Base-by-base conservation (phyloP, 2,113 vertebrate species). In the Dicerorhinus sumatrensis region DNA sequence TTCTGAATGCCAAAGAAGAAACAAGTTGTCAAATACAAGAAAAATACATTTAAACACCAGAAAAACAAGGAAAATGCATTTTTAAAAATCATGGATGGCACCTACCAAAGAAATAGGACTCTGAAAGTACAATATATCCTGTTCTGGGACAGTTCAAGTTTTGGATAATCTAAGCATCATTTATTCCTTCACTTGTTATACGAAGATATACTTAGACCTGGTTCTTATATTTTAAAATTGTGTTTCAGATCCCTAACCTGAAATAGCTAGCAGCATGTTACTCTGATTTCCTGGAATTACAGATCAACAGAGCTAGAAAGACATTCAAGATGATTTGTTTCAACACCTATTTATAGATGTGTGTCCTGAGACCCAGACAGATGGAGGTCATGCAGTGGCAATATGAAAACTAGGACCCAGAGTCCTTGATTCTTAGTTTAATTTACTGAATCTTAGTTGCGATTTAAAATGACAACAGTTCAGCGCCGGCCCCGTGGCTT, bases 221-320 rank as follows among this genome's bases (percentile, higher is more conserved):
- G 4, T 67, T 89, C 42, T 42, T 54, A 62, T 31, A 75, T 69
- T 86, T 96, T 97, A 94, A 89, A 90, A 80, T 36, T 76, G 18
- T 73, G n/a, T 72, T 82, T 95, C 70, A 93, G 56, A 92, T 87
- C 23, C 27, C n/a, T 77, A 54, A 81, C 83, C 72, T 67, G 56
- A 93, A 98, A 96, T 88, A 96, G 81, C 85, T 67, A 92, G 77
- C 46, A 82, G 86, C 67, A 82, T 72, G 82, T 72, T 73, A 56
- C 58, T 96, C 29, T 91, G 67, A 80, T 93, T 97, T 96, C 95
- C 95, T 73, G 70, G 94, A 96, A 96, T 93, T 91, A 95, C 60
- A 93, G 81, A 94, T 92, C 79, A 89, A 65, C 91, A 95, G 75
- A 77, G 67, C 82, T 91, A 93, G 67, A 77, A 82, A 85, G 79